phyloP scores from a whole-genome alignment of 2,888 invertebrate genomes.

The Subacronicta megacephala region DNA sequence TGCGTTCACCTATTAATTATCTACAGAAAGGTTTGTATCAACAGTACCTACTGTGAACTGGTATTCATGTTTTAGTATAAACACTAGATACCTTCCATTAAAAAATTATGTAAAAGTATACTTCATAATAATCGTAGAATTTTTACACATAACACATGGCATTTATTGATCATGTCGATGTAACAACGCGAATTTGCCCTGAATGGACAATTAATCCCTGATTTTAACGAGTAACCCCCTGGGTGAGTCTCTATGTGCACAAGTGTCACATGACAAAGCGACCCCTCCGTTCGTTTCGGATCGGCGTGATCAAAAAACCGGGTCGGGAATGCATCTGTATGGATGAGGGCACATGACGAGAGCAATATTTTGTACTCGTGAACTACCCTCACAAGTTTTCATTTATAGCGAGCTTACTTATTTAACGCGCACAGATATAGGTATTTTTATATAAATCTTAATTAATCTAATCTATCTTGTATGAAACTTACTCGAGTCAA shows the following conservation, averaged over 20 bases:
- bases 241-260: slow-evolving; percentile 80
- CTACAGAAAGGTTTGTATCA: too few species aligned
- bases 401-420: slow-evolving; percentile 22
- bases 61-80: too few species aligned
- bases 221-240: slow-evolving; percentile 83
- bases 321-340: slow-evolving; percentile 83
- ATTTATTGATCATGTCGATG: slow-evolving; percentile 54
- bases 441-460: too few species aligned
- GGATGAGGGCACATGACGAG: slow-evolving; percentile 66
- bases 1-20: too few species aligned
- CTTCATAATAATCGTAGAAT: background rate
- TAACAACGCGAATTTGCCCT: slow-evolving; percentile 57
- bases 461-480: background rate
- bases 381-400: slow-evolving; percentile 23
- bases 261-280: slow-evolving; percentile 88
- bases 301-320: slow-evolving; percentile 84
- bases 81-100: too few species aligned
- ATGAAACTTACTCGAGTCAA: background rate
- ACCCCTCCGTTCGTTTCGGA: slow-evolving; percentile 81
- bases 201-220: slow-evolving; percentile 80
- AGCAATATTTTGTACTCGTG: slow-evolving; percentile 41
- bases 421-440: background rate
- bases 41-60: too few species aligned
- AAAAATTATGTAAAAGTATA: background rate
- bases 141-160: slow-evolving; percentile 45